These are phyloP conservation scores for Magallana angulata DNA, from an alignment of 1,140 invertebrate species.

Conservation along the genomic window DNA sequence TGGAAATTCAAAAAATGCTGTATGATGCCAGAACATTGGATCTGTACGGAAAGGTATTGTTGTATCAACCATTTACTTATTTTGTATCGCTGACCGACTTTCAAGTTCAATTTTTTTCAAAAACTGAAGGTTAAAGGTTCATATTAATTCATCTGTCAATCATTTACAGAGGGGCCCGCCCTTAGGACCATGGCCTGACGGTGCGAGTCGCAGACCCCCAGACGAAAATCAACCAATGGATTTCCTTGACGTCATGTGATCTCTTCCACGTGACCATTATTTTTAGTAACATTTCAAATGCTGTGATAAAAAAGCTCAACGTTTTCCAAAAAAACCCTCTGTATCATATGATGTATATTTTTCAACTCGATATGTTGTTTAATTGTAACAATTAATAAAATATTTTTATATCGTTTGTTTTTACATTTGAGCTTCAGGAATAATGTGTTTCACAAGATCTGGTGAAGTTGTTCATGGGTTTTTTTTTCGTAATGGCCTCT, in stretches of 20 bases:
- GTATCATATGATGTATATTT: too few species aligned
- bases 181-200: constrained; percentile 64
- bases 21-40: constrained; percentile 72
- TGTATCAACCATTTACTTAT: not conserved
- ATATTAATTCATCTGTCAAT: not conserved
- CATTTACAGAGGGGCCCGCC: constrained; percentile 60
- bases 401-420: too few species aligned
- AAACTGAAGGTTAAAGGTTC: too few species aligned
- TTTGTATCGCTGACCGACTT: not conserved
- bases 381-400: too few species aligned
- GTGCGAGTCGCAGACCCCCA: constrained; percentile 54
- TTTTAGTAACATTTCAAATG: not conserved
- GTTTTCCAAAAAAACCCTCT: not conserved
- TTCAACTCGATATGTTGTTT: too few species aligned
- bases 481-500: too few species aligned
- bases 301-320: not conserved
- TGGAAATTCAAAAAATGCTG: constrained; percentile 65
- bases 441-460: too few species aligned
- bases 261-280: not conserved
- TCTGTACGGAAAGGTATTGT: constrained; percentile 65
- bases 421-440: too few species aligned
- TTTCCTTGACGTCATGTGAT: constrained; percentile 35
- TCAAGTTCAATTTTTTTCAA: too few species aligned
- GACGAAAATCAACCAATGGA: constrained; percentile 45
- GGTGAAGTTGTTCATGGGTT: too few species aligned